Conservation (phyloP, 2,113 vertebrate species). For the Laticauda laticaudata region DNA sequence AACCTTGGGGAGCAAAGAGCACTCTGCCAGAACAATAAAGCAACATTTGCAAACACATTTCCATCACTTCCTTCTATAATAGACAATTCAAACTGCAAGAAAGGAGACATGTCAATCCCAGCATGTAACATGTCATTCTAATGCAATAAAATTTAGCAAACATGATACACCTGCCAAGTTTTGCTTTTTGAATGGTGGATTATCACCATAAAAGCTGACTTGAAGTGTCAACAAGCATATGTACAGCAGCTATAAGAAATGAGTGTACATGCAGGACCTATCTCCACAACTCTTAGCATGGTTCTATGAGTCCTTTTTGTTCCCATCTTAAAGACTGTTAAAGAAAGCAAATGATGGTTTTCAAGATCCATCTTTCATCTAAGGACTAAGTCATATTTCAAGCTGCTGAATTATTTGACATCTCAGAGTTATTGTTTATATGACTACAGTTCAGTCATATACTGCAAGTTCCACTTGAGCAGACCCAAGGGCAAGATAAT, state of each 20-base stretch:
- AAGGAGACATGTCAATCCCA: not conserved
- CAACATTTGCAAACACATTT: not conserved
- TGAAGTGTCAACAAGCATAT: not conserved
- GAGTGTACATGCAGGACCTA: not conserved
- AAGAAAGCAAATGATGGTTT: not conserved
- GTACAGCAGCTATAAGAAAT: not conserved
- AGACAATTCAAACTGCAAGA: not conserved
- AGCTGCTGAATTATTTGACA: not conserved
- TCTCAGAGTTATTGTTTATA: not conserved
- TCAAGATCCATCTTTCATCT: not conserved
- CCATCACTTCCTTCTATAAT: not conserved
- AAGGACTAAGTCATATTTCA: not conserved
- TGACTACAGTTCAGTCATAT: not conserved
- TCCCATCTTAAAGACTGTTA: not conserved
- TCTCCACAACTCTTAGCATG: not conserved
- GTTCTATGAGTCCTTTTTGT: not conserved
- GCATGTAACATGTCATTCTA: not conserved
- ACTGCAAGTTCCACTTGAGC: not conserved
- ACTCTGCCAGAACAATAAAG: constrained; percentile 8
- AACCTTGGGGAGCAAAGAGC: not conserved
- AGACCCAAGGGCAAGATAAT: not conserved
- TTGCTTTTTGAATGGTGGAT: not conserved
- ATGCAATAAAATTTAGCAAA: not conserved
- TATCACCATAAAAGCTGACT: not conserved
- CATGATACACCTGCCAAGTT: not conserved